Conservation (phyloP, 2,888 invertebrate genomes). For the Cepaea hortensis region DNA sequence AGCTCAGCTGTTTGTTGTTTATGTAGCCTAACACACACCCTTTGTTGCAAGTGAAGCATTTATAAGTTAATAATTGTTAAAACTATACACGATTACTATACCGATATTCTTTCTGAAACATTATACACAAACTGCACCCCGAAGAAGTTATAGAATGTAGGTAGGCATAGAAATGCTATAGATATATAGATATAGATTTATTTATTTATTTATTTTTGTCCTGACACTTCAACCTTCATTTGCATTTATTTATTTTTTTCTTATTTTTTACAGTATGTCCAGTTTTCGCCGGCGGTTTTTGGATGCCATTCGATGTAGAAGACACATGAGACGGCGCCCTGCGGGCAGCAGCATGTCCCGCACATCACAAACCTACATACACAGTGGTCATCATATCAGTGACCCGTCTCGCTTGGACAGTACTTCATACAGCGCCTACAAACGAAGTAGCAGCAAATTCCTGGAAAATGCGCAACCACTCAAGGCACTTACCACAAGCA, state of each 20-base stretch:
- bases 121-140: too few species aligned
- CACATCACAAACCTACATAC: constrained; percentile 45
- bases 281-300: constrained; percentile 43
- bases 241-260: not conserved
- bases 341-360: constrained; percentile 36
- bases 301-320: constrained; percentile 40
- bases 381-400: constrained; percentile 6
- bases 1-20: too few species aligned
- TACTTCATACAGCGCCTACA: constrained; percentile 4
- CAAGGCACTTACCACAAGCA: constrained; percentile 29
- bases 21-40: too few species aligned
- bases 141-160: too few species aligned
- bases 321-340: not conserved
- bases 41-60: too few species aligned
- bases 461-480: constrained; percentile 10
- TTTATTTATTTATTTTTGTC: too few species aligned
- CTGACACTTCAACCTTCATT: not conserved
- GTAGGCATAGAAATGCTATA: too few species aligned
- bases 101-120: too few species aligned
- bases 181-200: too few species aligned
- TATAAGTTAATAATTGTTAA: too few species aligned
- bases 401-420: constrained; percentile 6
- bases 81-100: too few species aligned
- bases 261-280: constrained; percentile 33
- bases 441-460: not conserved